A percentile compares a stretch with the other conserved stretches of the same genome.
Conservation (phyloP, 2,797 vertebrate species). For the Enteromius thamalakanensis region DNA sequence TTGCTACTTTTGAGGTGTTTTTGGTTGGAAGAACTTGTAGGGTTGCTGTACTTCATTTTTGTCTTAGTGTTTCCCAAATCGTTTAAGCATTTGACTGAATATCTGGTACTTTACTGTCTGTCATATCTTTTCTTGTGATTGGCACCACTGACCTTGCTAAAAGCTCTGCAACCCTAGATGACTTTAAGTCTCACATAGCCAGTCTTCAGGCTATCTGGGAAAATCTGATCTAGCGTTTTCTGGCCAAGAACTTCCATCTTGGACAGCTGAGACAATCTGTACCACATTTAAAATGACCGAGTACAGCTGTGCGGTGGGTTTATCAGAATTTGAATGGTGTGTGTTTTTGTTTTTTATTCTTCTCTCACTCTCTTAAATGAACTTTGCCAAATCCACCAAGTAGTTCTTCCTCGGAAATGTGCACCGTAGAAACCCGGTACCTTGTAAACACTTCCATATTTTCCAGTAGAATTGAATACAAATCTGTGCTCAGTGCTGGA, state of each 20-base stretch:
- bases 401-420: not conserved
- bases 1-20: constrained; percentile 41
- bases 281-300: not conserved
- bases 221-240: constrained; percentile 1
- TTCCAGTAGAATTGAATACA: not conserved
- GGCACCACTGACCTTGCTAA: not conserved
- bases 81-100: not conserved
- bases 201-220: not conserved
- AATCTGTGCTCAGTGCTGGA: constrained; percentile 4
- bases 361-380: no score
- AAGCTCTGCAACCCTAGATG: constrained; percentile 5
- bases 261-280: not conserved
- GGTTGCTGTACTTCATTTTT: not conserved
- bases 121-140: not conserved
- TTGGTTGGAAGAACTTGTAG: not conserved
- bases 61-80: not conserved
- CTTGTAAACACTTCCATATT: not conserved
- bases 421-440: not conserved
- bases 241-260: not conserved
- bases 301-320: not conserved
- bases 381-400: no score
- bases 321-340: not conserved
- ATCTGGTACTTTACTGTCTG: not conserved
- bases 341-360: no score
- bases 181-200: constrained; percentile 1